Conservation (phyloP, 2,888 invertebrate species). For the Leuctra nigra region DNA sequence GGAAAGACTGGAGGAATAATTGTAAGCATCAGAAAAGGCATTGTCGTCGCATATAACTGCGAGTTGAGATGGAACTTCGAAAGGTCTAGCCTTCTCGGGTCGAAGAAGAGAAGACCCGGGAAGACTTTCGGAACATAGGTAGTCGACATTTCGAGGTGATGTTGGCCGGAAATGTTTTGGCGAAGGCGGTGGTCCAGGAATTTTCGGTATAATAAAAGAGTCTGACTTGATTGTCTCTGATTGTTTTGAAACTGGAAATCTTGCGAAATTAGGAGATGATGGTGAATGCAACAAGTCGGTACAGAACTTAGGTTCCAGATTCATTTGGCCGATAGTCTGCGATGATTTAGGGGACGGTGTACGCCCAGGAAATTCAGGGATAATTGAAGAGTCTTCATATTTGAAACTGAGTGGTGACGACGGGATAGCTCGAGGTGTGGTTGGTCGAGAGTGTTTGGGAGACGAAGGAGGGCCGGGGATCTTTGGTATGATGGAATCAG, state of each 20-base stretch:
- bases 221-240: conserved; percentile 18
- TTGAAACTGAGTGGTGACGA: not conserved
- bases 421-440: not conserved
- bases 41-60: conserved; percentile 2
- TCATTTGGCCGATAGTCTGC: not conserved
- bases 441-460: conserved; percentile 19
- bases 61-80: not conserved
- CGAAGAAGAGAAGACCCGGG: conserved; percentile 10
- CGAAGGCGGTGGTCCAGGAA: conserved; percentile 26
- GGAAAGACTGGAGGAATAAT: not conserved
- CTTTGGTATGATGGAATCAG: conserved; percentile 23
- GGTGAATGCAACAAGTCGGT: conserved; percentile 11
- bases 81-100: not conserved
- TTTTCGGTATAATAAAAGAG: conserved; percentile 24
- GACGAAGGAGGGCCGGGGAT: conserved; percentile 27
- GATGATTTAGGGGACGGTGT: conserved; percentile 5
- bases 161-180: conserved; percentile 21
- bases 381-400: conserved; percentile 3
- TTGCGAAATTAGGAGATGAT: conserved; percentile 16
- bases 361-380: not conserved
- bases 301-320: not conserved
- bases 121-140: not conserved
- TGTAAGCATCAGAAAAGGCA: conserved; percentile 8
- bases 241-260: conserved; percentile 18
- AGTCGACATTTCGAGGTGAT: conserved; percentile 7